Conservation (phyloP, 2,113 vertebrate genomes). For the Gymnorhina tibicen region DNA sequence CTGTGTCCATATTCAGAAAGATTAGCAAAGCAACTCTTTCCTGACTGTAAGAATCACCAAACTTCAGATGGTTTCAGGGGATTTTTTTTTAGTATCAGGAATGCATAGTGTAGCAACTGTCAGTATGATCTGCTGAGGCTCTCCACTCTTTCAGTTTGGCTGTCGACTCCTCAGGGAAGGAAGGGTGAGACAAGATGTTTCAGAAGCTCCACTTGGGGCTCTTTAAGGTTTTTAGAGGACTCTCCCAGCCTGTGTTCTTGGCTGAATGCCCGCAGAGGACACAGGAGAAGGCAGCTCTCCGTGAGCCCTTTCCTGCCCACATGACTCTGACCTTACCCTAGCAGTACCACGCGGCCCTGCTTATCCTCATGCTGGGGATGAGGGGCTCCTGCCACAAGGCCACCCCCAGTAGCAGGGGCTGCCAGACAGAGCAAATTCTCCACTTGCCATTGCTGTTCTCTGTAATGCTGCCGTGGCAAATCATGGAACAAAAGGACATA, state of each 20-base stretch:
- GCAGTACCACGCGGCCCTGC: not conserved
- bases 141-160: not conserved
- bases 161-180: not conserved
- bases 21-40: not conserved
- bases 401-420: accelerated
- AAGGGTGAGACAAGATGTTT: not conserved
- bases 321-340: not conserved
- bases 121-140: not conserved
- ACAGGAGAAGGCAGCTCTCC: not conserved
- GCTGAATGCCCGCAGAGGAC: not conserved
- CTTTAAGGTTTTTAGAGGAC: not conserved
- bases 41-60: not conserved
- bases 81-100: not conserved
- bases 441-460: not conserved
- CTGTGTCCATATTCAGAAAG: not conserved
- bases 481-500: not conserved
- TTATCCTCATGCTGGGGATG: not conserved
- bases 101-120: not conserved
- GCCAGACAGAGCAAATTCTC: not conserved
- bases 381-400: not conserved
- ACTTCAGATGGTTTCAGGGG: not conserved
- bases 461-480: not conserved
- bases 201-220: not conserved
- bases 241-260: not conserved
- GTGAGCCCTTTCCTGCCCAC: not conserved